phyloP scores from a whole-genome alignment of 2,113 vertebrate species.

The Sturnira hondurensis region DNA sequence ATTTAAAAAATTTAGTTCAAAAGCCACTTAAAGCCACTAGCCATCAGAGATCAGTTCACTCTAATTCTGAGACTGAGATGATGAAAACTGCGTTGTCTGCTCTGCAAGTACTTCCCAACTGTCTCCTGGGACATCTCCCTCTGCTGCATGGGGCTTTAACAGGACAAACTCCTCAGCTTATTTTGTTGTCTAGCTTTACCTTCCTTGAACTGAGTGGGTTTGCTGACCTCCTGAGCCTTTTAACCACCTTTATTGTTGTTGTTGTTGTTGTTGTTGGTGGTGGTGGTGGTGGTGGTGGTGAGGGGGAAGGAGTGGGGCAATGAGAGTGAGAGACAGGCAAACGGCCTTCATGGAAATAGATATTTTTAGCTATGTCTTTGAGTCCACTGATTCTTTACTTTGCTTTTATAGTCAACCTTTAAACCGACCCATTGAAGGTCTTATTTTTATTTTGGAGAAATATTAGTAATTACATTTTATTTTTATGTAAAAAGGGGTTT shows the following conservation, averaged over 20 bases:
- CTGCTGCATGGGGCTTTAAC: not conserved
- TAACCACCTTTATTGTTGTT: not conserved
- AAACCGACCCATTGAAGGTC: fast-evolving
- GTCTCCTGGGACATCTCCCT: not conserved
- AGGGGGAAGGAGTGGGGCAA: not conserved
- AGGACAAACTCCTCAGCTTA: not conserved
- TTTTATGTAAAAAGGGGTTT: not conserved
- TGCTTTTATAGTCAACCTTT: not conserved
- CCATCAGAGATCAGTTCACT: not conserved
- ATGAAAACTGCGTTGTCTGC: not conserved
- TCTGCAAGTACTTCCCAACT: not conserved
- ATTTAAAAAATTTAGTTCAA: not conserved
- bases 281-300: too few relatives aligned
- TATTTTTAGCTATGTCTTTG: not conserved
- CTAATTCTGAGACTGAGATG: not conserved
- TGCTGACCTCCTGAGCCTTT: not conserved
- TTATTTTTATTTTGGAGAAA: not conserved
- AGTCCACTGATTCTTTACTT: not conserved
- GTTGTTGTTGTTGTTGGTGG: not conserved
- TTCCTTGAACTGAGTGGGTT: not conserved
- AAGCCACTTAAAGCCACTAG: not conserved
- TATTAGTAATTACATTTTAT: not conserved
- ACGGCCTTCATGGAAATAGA: not conserved
- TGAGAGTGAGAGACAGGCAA: not conserved
- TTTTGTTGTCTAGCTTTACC: not conserved